These are phyloP conservation scores for Chymomyza fuscimana DNA, from an alignment of 2,888 invertebrate species.

Conservation along the genomic window DNA sequence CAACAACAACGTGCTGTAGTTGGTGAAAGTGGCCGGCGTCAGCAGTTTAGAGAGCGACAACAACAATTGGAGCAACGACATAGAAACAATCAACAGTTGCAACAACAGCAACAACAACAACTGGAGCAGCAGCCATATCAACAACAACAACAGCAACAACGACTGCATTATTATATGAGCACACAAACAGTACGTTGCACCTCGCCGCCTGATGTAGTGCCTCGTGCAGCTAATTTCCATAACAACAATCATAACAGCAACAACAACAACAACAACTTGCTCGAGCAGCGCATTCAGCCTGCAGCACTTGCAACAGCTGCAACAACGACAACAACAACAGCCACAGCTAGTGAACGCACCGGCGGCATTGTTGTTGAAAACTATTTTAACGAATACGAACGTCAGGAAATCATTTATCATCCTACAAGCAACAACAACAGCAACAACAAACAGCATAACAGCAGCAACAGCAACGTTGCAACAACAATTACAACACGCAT, in stretches of 20 bases:
- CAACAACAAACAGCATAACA: slow-evolving; percentile 23
- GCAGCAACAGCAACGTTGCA: slow-evolving; percentile 36
- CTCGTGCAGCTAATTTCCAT: slow-evolving; percentile 74
- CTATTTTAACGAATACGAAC: slow-evolving; percentile 79
- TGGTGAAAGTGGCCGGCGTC: slow-evolving; percentile 29
- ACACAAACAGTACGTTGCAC: slow-evolving; percentile 71
- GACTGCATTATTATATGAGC: slow-evolving; percentile 49
- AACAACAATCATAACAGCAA: slow-evolving; percentile 38
- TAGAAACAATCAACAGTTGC: slow-evolving; percentile 56
- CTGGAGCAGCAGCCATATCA: slow-evolving; percentile 47
- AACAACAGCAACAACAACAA: slow-evolving; percentile 59
- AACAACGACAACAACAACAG: slow-evolving; percentile 22
- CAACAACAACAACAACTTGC: slow-evolving; percentile 29
- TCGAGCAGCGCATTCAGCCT: slow-evolving; percentile 6
- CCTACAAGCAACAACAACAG: slow-evolving; percentile 37
- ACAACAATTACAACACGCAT: slow-evolving; percentile 50
- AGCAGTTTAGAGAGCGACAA: slow-evolving; percentile 43
- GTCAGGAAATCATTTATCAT: slow-evolving; percentile 79
- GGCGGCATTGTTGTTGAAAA: slow-evolving; percentile 78
- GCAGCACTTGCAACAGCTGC: slow-evolving; percentile 34
- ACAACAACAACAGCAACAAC: slow-evolving; percentile 40
- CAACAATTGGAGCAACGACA: slow-evolving; percentile 59
- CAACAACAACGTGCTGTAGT: slow-evolving; percentile 30
- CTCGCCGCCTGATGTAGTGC: slow-evolving; percentile 78
- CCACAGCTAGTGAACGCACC: slow-evolving; percentile 27